Base-by-base conservation (phyloP, 2,888 invertebrate species). In the Cyclophora albipunctata region DNA sequence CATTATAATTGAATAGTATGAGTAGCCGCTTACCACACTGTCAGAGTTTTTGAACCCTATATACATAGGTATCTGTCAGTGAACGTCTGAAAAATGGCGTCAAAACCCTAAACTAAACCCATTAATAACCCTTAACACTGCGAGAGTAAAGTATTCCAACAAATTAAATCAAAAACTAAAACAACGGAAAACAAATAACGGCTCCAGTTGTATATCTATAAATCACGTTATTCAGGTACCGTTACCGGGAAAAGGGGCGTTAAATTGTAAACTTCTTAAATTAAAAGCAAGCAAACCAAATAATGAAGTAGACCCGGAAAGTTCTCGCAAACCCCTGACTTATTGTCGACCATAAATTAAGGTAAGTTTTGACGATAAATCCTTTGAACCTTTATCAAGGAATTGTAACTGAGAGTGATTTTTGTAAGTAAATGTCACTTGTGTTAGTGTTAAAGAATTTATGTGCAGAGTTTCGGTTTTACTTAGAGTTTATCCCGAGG, bases 321-420 rank as follows among this genome's bases (percentile, higher is more conserved):
- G 78, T 76, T 81, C 70, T 60, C 52, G 67, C 64, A 63, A 61
- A 64, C 71, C 75, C 67, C 71, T 81, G 77, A 84, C 81, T 84
- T 85, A 83, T 84, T 79, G 78, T 77, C 69, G 72, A 69, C 78
- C 78, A 81, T 85, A 84, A 85, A 84, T 85, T 81, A 81, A 73
- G 55, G 64, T 67, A 84, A 84, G 78, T 84, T 84, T 79, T 75
- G 70, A 75, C 78, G 68, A 78, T 84, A 83, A 84, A 82, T 84
- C 78, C 62, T 64, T 59, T 61, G 55, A 64, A 67, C 46, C 50
- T 55, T 52, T 52, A 55, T 52, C 45, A 41, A 37, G 37, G 37
- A 37, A 37, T 37, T 4, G 37, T 34, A 45, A 45, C 50, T 41
- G 51, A 46, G 51, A 45, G 46, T 50, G 45, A 49, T 48, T 45